Conservation (phyloP, 2,888 invertebrate species). For the Cheilosia pagana region DNA sequence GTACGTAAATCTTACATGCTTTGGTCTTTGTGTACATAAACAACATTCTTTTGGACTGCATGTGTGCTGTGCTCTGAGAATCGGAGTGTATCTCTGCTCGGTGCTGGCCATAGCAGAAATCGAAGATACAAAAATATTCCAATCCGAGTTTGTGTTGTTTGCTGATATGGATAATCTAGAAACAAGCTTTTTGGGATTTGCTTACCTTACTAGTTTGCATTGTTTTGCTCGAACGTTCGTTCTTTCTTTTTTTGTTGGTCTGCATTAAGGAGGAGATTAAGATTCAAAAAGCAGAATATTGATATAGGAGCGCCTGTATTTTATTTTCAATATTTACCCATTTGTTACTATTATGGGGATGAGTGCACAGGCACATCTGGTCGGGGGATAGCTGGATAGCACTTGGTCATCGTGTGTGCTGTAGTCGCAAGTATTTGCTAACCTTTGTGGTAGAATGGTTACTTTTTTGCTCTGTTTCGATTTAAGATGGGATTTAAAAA, state of each 20-base stretch:
- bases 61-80: constrained; percentile 9
- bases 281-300: constrained; percentile 70
- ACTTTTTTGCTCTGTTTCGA: neutral
- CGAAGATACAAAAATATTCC: constrained; percentile 45
- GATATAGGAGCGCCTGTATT: constrained; percentile 48
- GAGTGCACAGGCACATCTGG: constrained; percentile 22
- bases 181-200: constrained; percentile 70
- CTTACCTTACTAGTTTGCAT: constrained; percentile 61
- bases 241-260: neutral
- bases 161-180: constrained; percentile 65
- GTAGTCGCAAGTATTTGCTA: neutral
- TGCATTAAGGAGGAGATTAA: constrained; percentile 59
- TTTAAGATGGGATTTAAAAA: constrained; percentile 13
- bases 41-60: constrained; percentile 52
- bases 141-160: constrained; percentile 67
- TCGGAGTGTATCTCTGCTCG: neutral
- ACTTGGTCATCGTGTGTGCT: neutral
- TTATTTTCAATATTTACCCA: constrained; percentile 61
- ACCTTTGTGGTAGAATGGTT: neutral
- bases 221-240: constrained; percentile 11
- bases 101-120: constrained; percentile 5
- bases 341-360: constrained; percentile 37
- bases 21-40: constrained; percentile 61
- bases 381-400: neutral
- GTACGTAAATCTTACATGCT: constrained; percentile 74